Evolutionary conservation across 2,888 invertebrate species (phyloP), one percentile per base, ranked within the genome.

Genomic region (Rotaria sp.): DNA sequence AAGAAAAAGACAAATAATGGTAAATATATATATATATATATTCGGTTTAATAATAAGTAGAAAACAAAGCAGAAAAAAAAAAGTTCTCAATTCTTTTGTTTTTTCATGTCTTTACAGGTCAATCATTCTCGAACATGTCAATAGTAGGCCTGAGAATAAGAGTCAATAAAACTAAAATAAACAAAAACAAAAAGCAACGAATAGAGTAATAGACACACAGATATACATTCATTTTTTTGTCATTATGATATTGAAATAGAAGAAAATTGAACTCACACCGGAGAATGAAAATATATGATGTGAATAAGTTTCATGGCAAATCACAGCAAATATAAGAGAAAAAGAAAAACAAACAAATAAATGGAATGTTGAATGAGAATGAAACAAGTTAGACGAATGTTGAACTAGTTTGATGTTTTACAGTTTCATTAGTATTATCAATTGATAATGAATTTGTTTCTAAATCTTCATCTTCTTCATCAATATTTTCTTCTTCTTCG

Each of bases 81-180:
- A 67, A 15, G 67, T 35, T 67, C n/a, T 67, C 35, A 3, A 67
- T n/a, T 18, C 35, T 8, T 35, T 67, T 67, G n/a, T 35, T 67
- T 67, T 52, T 21, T 52, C 8, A 24, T 67, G 67, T 67, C 67
- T 67, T 67, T 67, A 67, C 30, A 67, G 30, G 35, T 67, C n/a
- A 11, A 67, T 67, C 67, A 67, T 67, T 35, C 67, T 67, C 67
- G 30, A 67, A 67, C 67, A n/a, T 67, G 24, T 67, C 67, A 67
- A 67, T 67, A 67, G 67, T 67, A 18, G 67, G 67, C 67, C 67
- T 67, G 67, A 67, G 67, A n/a, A 67, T 30, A 67, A 67, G 35
- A 67, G 35, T 30, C 35, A 67, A 67, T 67, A 26, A 67, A 67
- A 67, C 67, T 67, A 67, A 67, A 67, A 67, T 10, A 67, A 67